A percentile compares a stretch with the other conserved stretches of the same genome.
Evolutionary conservation across 2,797 vertebrate species (phyloP).

Genomic region (Falco novaeseelandiae): DNA sequence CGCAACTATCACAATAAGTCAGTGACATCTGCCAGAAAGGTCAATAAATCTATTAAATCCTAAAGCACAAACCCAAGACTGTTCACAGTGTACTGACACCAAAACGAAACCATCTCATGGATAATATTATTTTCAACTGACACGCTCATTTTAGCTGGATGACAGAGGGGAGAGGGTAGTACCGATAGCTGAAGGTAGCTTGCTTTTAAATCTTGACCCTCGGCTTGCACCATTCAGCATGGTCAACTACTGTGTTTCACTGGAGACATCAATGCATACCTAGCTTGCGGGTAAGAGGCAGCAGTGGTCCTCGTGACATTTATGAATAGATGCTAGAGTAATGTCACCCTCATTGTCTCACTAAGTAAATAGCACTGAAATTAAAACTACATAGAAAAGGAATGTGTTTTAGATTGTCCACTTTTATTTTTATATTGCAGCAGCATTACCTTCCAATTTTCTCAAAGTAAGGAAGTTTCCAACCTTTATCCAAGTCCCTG

Average conservation of each 20-base stretch:
- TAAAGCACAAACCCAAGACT: not conserved
- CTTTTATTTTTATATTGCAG: not conserved
- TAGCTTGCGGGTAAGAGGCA: not conserved
- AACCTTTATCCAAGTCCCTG: not conserved
- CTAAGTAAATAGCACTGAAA: not conserved
- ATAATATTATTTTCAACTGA: not conserved
- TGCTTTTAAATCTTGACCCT: not conserved
- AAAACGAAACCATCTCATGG: not conserved
- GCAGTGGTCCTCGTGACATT: not conserved
- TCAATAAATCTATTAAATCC: not conserved
- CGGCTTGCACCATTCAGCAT: not conserved
- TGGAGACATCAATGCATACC: not conserved
- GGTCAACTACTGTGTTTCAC: not conserved
- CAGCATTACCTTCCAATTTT: not conserved
- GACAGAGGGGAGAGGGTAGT: not conserved
- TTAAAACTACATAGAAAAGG: not conserved
- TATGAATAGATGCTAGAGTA: not conserved
- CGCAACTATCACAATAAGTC: not conserved
- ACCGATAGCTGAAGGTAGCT: not conserved
- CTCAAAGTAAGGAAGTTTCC: not conserved
- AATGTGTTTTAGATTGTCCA: not conserved
- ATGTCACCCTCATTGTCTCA: too few species aligned
- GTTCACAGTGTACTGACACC: not conserved
- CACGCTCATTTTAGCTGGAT: not conserved
- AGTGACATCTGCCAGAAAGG: not conserved